These are phyloP conservation scores for Samia ricini DNA, from an alignment of 1,140 invertebrate genomes.

Conservation along the genomic window DNA sequence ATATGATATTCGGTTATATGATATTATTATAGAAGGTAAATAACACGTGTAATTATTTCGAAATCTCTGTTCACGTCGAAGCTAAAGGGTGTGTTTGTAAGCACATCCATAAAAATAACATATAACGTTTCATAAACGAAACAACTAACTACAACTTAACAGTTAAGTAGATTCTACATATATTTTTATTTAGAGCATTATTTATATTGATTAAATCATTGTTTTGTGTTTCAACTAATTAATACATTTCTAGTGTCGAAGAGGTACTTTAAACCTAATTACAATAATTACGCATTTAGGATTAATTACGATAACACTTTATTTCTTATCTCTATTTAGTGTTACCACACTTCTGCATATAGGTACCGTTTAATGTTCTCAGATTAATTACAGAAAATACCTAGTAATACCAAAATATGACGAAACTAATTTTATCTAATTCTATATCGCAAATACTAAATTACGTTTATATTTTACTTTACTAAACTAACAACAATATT, in stretches of 20 bases:
- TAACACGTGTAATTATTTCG: background rate
- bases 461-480: background rate
- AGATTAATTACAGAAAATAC: background rate
- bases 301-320: too few relatives aligned
- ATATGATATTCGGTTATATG: constrained; percentile 40
- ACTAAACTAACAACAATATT: background rate
- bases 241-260: constrained; percentile 1
- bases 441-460: too few relatives aligned
- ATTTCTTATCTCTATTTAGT: background rate
- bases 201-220: constrained; percentile 18
- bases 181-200: constrained; percentile 1
- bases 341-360: background rate
- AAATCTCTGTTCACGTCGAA: background rate
- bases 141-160: background rate
- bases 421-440: background rate
- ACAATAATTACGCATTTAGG: too few relatives aligned
- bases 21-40: constrained; percentile 16
- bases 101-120: background rate
- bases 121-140: background rate
- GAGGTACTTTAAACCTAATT: background rate
- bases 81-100: too few relatives aligned
- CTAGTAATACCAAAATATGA: background rate
- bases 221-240: constrained; percentile 13
- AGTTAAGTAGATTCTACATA: background rate
- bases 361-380: background rate